These are phyloP conservation scores for Atethmia centrago DNA, from an alignment of 2,888 invertebrate genomes.

Conservation along the genomic window DNA sequence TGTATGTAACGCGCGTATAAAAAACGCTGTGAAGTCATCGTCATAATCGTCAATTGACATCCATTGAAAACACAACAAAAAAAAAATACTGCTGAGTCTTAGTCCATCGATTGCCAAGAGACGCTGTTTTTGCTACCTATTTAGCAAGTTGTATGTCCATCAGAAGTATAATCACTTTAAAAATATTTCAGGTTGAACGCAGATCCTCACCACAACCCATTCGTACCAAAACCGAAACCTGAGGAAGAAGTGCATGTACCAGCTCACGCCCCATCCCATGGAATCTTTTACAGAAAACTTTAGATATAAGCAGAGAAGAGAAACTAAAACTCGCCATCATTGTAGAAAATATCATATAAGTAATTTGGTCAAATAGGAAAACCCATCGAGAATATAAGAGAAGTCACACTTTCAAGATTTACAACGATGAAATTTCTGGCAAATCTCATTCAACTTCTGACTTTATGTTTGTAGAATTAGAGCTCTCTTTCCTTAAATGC, in stretches of 20 bases:
- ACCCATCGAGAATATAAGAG: conserved; percentile 40
- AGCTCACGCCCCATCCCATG: conserved; percentile 47
- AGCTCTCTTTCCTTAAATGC: conserved; percentile 11
- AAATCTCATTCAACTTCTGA: conserved; percentile 4
- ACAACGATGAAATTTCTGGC: conserved; percentile 10
- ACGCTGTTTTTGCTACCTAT: background rate
- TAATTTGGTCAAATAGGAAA: conserved; percentile 47
- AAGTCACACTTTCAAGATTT: conserved; percentile 11
- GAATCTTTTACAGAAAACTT: conserved; percentile 67
- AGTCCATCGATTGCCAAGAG: background rate
- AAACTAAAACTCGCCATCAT: conserved; percentile 56
- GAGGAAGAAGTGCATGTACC: conserved; percentile 71
- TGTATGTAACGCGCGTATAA: no score
- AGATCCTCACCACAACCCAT: conserved; percentile 95
- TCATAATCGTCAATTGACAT: background rate
- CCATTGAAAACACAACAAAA: background rate
- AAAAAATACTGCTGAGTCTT: background rate
- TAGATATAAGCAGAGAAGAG: conserved; percentile 31
- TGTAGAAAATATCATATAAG: conserved; percentile 44
- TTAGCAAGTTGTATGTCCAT: background rate
- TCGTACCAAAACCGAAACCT: conserved; percentile 93
- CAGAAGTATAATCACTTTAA: background rate
- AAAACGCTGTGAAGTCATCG: background rate
- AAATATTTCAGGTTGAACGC: conserved; percentile 92
- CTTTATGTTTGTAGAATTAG: background rate